phyloP scores from a whole-genome alignment of 2,113 vertebrate genomes.

The Syrrhaptes paradoxus region DNA sequence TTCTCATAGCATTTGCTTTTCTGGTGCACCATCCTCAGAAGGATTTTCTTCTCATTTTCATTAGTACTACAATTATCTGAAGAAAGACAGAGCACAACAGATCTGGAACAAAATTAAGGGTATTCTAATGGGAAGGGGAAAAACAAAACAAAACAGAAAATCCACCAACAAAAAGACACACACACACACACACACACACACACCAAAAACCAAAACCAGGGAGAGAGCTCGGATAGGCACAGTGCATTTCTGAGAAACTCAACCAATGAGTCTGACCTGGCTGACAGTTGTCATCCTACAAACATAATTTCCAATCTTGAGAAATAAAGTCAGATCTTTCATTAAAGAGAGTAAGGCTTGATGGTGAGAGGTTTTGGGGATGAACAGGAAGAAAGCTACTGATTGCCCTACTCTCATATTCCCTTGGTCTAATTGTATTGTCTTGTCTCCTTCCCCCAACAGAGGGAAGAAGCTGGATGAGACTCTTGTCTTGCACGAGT shows the following conservation, averaged over 20 bases:
- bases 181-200: too few relatives aligned
- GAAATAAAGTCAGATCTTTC: not conserved
- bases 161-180: too few relatives aligned
- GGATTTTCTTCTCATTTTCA: not conserved
- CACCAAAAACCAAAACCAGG: not conserved
- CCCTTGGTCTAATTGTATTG: not conserved
- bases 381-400: not conserved
- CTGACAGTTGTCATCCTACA: not conserved
- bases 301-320: not conserved
- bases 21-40: not conserved
- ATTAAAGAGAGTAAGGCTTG: not conserved
- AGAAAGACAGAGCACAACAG: not conserved
- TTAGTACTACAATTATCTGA: not conserved
- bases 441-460: not conserved
- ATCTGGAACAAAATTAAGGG: not conserved
- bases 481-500: conserved; percentile 82
- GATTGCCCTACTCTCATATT: not conserved
- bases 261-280: not conserved
- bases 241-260: not conserved
- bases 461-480: conserved; percentile 76
- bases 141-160: not conserved
- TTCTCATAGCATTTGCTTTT: not conserved
- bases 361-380: not conserved
- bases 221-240: not conserved
- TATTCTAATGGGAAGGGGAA: not conserved